phyloP scores from a whole-genome alignment of 1,140 invertebrate genomes.

The Trinorchestia longiramus region DNA sequence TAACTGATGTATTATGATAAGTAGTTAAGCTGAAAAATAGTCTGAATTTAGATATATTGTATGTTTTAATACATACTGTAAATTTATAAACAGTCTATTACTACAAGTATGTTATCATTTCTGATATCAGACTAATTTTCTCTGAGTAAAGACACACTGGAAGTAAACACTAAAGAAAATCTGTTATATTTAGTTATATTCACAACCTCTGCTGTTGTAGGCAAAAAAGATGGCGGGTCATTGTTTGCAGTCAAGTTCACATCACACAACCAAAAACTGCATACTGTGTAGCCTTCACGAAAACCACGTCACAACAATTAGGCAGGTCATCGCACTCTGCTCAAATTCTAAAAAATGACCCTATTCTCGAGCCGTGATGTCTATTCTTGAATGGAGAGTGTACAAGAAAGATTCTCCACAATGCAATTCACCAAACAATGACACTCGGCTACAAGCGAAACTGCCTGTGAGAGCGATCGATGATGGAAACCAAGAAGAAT shows the following conservation, averaged over 20 bases:
- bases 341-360: not conserved
- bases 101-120: too few species aligned
- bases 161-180: too few species aligned
- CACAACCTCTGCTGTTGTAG: not conserved
- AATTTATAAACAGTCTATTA: too few species aligned
- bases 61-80: too few species aligned
- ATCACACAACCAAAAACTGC: not conserved
- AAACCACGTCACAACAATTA: not conserved
- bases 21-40: too few species aligned
- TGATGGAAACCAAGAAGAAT: constrained; percentile 52
- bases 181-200: not conserved
- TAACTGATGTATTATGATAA: too few species aligned
- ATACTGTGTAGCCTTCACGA: not conserved
- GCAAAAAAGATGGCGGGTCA: not conserved
- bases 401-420: constrained; percentile 33
- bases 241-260: not conserved
- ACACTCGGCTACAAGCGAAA: constrained; percentile 15
- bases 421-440: constrained; percentile 41
- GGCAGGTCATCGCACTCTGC: not conserved
- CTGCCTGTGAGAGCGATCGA: constrained; percentile 24
- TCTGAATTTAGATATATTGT: too few species aligned
- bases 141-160: too few species aligned
- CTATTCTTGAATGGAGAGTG: constrained; percentile 23
- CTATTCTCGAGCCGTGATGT: not conserved
- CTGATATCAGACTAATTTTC: too few species aligned